Base-by-base conservation (phyloP, 2,797 vertebrate species). In the Lycodopsis pacificus region DNA sequence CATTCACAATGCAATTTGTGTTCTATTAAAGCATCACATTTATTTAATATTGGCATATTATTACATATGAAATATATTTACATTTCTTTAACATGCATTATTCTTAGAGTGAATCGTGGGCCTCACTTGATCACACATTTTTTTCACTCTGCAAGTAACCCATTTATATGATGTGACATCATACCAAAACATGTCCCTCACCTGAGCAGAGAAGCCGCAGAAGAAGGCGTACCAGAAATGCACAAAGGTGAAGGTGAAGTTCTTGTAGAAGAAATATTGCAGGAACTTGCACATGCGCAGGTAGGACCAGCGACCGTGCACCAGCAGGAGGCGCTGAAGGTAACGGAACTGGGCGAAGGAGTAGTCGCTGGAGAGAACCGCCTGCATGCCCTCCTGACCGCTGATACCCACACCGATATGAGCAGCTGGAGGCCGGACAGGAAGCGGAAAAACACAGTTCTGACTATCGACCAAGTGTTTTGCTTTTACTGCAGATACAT, bases 181-280 rank as follows among this genome's bases (percentile, higher is more conserved):
- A 20, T 46, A 32, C 22, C 20, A 65, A 20, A 1, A 0, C 7
- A 3, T 44, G 38, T 32, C 0, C 7, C 96, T 93, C 86, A 98
- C 98, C 97, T 99, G 97, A n/a, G 98, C 97, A 0, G 98, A 99
- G 91, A 98, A 99, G 49, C 98, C 97, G 0, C 94, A 98, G 94
- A 96, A 99, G 96, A 98, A 99, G 70, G 94, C 97, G 3, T 97
- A 99, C 98, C 98, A 99, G 95, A 99, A 97, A 63, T 99, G 97
- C 27, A 98, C 95, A 30, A 99, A 91, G 0, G 97, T 98, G 88
- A 99, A 99, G 84, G 96, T 95, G 88, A 99, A 99, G 92, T 99
- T 99, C 94, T 99, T 99, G 86, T 98, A 99, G 92, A 99, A 99
- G 89, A 99, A 99, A 83, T 98, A 99, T 51, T 92, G 89, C 42